Conservation (phyloP, 2,888 invertebrate species). For the Agrypnus murinus region DNA sequence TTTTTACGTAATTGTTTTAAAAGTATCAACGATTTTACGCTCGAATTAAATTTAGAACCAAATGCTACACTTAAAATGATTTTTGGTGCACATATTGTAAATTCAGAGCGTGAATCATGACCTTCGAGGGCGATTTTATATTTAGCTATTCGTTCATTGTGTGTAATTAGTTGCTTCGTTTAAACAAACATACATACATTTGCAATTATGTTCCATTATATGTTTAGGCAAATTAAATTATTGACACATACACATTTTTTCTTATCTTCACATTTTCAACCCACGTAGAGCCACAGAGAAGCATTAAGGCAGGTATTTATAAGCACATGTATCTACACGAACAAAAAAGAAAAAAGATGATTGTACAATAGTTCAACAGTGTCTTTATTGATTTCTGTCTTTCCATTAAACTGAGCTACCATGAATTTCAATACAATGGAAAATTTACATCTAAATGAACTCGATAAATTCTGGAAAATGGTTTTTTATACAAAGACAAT, state of each 20-base stretch:
- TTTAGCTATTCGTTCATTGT: constrained; percentile 35
- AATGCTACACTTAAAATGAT: not conserved
- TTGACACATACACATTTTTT: no score
- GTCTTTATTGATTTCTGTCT: not conserved
- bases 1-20: no score
- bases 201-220: not conserved
- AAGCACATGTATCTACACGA: not conserved
- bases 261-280: no score
- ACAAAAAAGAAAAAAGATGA: no score
- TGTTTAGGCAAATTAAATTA: no score
- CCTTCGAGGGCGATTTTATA: constrained; percentile 21
- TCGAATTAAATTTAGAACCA: no score
- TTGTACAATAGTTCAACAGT: no score
- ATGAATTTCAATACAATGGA: constrained; percentile 6
- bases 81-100: constrained; percentile 6
- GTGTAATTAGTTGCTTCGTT: constrained; percentile 32
- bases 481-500: not conserved
- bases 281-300: not conserved
- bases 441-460: constrained; percentile 28
- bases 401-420: constrained; percentile 1
- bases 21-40: no score
- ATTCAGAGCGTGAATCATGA: constrained; percentile 13
- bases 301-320: not conserved
- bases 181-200: constrained; percentile 9
- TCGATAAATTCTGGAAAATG: constrained; percentile 13